Conservation (phyloP, 2,888 invertebrate species). For the Escarpia spicata region DNA sequence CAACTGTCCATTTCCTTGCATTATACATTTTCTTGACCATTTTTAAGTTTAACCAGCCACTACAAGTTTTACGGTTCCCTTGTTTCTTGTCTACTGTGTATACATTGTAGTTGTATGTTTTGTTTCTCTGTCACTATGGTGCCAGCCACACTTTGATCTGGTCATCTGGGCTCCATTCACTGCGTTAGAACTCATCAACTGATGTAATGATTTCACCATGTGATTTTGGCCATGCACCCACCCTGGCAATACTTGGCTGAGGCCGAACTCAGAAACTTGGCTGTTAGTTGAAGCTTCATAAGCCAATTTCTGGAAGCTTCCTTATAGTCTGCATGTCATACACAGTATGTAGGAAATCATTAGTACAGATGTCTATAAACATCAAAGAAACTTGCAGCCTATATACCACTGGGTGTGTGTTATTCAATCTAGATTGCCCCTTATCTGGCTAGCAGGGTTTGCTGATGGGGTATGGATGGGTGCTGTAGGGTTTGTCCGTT, state of each 20-base stretch:
- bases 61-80: not conserved
- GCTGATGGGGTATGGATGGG: not conserved
- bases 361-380: not conserved
- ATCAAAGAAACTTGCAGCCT: not conserved
- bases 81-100: not conserved
- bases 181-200: not conserved
- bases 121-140: not conserved
- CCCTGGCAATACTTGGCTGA: not conserved
- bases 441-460: not conserved
- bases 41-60: not conserved
- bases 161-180: not conserved
- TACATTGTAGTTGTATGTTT: not conserved
- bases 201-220: not conserved
- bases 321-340: not conserved
- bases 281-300: not conserved
- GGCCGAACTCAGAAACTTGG: not conserved
- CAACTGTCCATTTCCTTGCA: no score
- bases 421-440: not conserved
- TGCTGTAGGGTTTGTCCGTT: no score
- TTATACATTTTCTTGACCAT: no score
- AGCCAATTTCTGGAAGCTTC: not conserved
- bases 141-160: not conserved
- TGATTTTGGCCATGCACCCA: not conserved
- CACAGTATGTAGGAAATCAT: not conserved
- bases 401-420: not conserved